phyloP scores from a whole-genome alignment of 2,888 invertebrate species.

The Drosophila recens region DNA sequence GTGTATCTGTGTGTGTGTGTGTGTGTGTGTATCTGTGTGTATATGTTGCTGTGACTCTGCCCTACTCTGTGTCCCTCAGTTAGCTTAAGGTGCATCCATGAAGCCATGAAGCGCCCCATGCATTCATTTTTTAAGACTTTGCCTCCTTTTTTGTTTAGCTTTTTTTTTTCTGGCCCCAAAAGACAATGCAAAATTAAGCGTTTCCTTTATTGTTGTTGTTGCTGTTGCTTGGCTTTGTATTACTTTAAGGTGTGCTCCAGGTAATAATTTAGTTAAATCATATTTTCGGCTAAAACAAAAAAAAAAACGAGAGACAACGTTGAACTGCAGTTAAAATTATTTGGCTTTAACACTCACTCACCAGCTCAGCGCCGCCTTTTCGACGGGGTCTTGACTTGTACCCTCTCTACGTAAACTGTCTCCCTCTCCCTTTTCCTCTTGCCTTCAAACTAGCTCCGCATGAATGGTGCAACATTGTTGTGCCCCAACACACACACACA shows the following conservation, averaged over 20 bases:
- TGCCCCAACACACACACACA: slow-evolving; percentile 16
- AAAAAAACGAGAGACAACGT: slow-evolving; percentile 34
- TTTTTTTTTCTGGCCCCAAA: slow-evolving; percentile 59
- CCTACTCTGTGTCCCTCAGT: slow-evolving; percentile 45
- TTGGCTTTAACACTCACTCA: slow-evolving; percentile 79
- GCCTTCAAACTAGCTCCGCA: slow-evolving; percentile 31
- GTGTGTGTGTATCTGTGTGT: slow-evolving; percentile 17
- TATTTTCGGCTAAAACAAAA: slow-evolving; percentile 69
- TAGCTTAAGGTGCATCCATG: slow-evolving; percentile 68
- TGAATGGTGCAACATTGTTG: slow-evolving; percentile 70
- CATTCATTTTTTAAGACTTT: slow-evolving; percentile 64
- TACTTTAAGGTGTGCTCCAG: slow-evolving; percentile 84
- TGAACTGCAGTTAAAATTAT: slow-evolving; percentile 72
- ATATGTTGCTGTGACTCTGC: slow-evolving; percentile 46
- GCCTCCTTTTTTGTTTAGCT: slow-evolving; percentile 30
- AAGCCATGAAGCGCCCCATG: slow-evolving; percentile 63
- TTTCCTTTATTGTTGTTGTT: slow-evolving; percentile 80
- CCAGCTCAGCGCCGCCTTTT: slow-evolving; percentile 77
- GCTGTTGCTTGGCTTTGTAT: slow-evolving; percentile 75
- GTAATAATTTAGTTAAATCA: slow-evolving; percentile 84
- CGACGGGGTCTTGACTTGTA: slow-evolving; percentile 63
- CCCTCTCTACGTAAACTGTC: neutral
- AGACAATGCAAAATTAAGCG: slow-evolving; percentile 83
- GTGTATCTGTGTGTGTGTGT: slow-evolving; percentile 1
- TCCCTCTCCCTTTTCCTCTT: neutral